A percentile compares a stretch with the other conserved stretches of the same genome.
phyloP scores from a whole-genome alignment of 2,797 vertebrate genomes.

The Anisognathus igniventris region DNA sequence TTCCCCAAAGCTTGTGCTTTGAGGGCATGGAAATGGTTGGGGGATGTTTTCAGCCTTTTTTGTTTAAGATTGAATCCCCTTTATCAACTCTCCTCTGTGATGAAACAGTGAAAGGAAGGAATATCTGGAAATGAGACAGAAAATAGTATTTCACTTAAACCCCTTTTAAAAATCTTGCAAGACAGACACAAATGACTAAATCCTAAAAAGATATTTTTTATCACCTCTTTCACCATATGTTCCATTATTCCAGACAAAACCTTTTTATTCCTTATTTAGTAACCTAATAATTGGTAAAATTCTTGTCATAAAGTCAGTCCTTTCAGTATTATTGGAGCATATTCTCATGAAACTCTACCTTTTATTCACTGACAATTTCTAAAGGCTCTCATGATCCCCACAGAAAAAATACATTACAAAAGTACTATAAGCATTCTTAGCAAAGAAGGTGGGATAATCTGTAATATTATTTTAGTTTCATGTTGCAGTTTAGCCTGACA shows the following conservation, averaged over 20 bases:
- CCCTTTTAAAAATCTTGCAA: not conserved
- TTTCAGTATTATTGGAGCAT: not conserved
- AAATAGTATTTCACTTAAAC: not conserved
- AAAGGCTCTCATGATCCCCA: not conserved
- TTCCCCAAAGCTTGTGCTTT: not conserved
- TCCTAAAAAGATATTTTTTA: not conserved
- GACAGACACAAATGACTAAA: not conserved
- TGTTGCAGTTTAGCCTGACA: not conserved
- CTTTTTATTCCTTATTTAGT: not conserved
- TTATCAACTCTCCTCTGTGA: not conserved
- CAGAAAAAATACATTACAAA: not conserved
- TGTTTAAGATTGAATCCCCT: not conserved
- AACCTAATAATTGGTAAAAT: constrained; percentile 1
- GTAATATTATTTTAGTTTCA: not conserved
- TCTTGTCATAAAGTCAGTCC: not conserved
- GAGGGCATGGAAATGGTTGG: not conserved
- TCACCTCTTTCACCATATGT: not conserved
- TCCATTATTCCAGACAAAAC: not conserved
- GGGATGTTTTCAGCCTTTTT: not conserved
- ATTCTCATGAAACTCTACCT: not conserved
- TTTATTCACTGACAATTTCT: not conserved
- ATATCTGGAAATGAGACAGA: not conserved
- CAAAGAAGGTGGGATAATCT: not conserved
- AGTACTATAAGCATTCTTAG: not conserved
- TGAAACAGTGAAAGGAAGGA: not conserved